Evolutionary conservation across 2,113 vertebrate species (phyloP).

Genomic region (Thymallus thymallus): DNA sequence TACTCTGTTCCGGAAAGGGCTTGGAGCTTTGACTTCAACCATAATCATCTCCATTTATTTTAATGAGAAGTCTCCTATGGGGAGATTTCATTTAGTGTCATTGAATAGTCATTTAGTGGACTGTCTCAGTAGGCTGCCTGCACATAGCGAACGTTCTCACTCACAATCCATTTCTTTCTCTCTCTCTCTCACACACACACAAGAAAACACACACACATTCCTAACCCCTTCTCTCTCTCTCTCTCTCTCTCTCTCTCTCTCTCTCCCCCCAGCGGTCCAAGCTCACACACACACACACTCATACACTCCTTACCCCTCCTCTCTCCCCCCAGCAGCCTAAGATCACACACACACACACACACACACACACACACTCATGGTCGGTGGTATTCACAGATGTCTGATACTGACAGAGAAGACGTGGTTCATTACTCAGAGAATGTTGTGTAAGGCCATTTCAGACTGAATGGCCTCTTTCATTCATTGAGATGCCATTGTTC

Average conservation of each 20-base stretch:
- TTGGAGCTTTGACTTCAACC: too few relatives aligned
- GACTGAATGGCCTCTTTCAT: background rate
- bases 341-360: constrained; percentile 1
- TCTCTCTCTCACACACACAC: background rate
- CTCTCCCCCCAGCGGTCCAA: background rate
- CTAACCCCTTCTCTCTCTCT: too few relatives aligned
- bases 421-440: constrained; percentile 17
- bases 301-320: background rate
- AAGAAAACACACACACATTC: background rate
- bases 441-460: background rate
- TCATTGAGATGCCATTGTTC: too few relatives aligned
- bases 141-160: too few relatives aligned
- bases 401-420: constrained; percentile 31
- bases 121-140: too few relatives aligned
- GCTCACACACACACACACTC: background rate
- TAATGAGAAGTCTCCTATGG: constrained; percentile 64
- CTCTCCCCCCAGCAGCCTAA: background rate
- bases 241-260: too few relatives aligned
- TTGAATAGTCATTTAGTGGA: background rate
- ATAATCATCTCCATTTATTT: constrained; percentile 49
- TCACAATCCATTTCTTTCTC: background rate
- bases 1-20: too few relatives aligned
- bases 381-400: constrained; percentile 41
- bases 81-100: constrained; percentile 49
- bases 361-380: background rate